Conservation (phyloP, 2,888 invertebrate genomes). For the Aelia acuminata region DNA sequence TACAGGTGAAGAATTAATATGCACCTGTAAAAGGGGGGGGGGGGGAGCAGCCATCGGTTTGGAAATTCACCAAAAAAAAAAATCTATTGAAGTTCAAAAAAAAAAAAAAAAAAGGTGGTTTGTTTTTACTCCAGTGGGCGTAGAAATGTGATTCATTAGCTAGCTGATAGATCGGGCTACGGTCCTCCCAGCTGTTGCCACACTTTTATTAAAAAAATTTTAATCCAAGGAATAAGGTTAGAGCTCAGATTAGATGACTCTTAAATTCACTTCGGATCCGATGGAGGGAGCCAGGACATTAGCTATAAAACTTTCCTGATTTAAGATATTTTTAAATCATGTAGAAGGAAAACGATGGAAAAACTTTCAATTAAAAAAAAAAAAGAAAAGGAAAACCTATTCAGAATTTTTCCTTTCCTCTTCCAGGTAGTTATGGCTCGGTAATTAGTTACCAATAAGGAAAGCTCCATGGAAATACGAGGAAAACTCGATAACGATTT, state of each 20-base stretch:
- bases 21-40: background rate
- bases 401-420: background rate
- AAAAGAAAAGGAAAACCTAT: too few species aligned
- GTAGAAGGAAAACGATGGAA: background rate
- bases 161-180: background rate
- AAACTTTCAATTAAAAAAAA: slow-evolving; percentile 30
- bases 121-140: background rate
- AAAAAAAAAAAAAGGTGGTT: background rate
- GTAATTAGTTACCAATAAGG: background rate
- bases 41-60: background rate
- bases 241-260: background rate
- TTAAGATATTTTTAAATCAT: background rate
- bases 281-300: background rate
- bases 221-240: slow-evolving; percentile 9
- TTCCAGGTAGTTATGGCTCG: background rate
- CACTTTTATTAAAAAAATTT: slow-evolving; percentile 19
- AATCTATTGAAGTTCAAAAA: background rate
- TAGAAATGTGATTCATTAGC: background rate
- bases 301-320: background rate
- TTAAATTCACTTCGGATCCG: slow-evolving; percentile 1
- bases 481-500: background rate
- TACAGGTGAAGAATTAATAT: slow-evolving; percentile 2
- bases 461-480: background rate
- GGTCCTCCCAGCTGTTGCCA: background rate
- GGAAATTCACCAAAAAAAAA: background rate